A percentile compares a stretch with the other conserved stretches of the same genome.
Conservation (phyloP, 2,888 invertebrate genomes). For the Papilio demoleus region DNA sequence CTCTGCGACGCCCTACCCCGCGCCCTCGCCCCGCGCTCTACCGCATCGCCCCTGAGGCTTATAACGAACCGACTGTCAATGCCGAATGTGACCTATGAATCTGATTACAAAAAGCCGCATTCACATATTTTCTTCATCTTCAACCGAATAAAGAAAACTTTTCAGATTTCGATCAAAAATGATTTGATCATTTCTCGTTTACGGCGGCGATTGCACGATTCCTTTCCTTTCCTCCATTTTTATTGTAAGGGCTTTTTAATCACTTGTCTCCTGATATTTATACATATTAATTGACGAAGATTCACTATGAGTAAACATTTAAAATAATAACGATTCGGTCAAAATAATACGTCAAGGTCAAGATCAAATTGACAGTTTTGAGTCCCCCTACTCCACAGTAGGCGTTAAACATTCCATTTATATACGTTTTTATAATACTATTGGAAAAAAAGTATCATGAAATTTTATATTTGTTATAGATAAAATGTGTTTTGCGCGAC, state of each 20-base stretch:
- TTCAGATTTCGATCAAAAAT: background rate
- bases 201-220: background rate
- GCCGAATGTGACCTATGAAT: constrained; percentile 47
- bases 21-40: constrained; percentile 59
- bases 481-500: background rate
- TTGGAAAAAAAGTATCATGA: background rate
- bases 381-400: background rate
- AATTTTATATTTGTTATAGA: background rate
- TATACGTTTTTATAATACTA: background rate
- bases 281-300: background rate
- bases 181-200: background rate
- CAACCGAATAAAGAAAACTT: background rate
- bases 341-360: constrained; percentile 29
- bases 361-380: constrained; percentile 13
- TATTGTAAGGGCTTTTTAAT: background rate
- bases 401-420: background rate
- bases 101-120: constrained; percentile 39
- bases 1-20: constrained; percentile 70
- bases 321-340: background rate
- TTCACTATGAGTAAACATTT: background rate
- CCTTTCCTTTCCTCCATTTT: background rate
- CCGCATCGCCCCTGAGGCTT: constrained; percentile 73
- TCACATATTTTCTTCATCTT: constrained; percentile 8
- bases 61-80: constrained; percentile 62
- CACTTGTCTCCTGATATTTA: background rate